Base-by-base conservation (phyloP, 2,797 vertebrate genomes). In the Chelon auratus region DNA sequence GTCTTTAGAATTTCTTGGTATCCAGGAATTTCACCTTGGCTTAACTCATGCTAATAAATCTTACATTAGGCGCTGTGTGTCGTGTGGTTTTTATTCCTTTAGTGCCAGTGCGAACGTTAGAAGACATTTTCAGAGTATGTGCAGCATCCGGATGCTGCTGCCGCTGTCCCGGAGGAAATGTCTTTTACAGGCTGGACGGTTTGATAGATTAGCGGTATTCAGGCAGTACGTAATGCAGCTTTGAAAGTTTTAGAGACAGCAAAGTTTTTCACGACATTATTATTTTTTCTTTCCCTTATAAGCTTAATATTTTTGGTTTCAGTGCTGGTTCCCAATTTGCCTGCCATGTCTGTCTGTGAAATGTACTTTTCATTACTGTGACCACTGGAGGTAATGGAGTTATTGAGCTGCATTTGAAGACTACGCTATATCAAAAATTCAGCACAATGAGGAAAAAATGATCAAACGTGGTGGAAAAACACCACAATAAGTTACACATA, bases 181-280 rank as follows among this genome's bases (percentile, higher is more conserved):
- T 77, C 55, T 51, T 66, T 42, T 45, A 37, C 17, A 53, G 66
- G 37, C 67, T 71, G 26, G 56, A 18, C 62, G 45, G 24, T 60
- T 56, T 65, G 42, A 74, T 51, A 37, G 30, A 53, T 75, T 48
- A 43, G 56, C 39, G 11, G 6, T 40, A 43, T 60, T 42, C 26
- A 55, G 24, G 14, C 13, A 50, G 37, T 39, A 37, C 68, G 53
- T 20, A 62, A n/a, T 17, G n/a, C 17, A 68, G 42, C 9, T 72
- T 54, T 57, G n/a, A 62, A 58, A 26, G 50, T 37, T 56, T 73
- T 57, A 56, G 9, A 52, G 9, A 24, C 17, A 39, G 33, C 9
- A 30, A 13, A 18, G n/a, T 15, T 40, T 20, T 55, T 40, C 33
- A n/a, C 53, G 37, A 42, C 50, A 43, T 7, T 53, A 24, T 5